Conservation (phyloP, 2,113 vertebrate genomes). For the Oncorhynchus nerka region DNA sequence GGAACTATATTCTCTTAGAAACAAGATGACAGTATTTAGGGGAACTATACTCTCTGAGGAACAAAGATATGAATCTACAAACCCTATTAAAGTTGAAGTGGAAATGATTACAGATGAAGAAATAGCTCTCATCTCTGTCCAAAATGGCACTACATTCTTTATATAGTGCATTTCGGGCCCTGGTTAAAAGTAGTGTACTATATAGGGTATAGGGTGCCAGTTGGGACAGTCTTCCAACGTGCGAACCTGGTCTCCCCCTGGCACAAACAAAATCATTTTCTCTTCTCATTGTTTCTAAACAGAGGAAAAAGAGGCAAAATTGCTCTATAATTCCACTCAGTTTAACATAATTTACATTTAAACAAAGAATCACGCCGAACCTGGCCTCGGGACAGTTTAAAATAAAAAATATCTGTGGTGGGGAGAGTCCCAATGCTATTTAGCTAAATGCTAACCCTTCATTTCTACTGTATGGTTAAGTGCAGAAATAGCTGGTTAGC, state of each 20-base stretch:
- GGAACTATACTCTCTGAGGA: too few species aligned
- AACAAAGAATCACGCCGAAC: slow-evolving; percentile 32
- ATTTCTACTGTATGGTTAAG: too few species aligned
- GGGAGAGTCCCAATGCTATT: slow-evolving; percentile 11
- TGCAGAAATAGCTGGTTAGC: too few species aligned
- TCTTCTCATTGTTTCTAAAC: slow-evolving; percentile 27
- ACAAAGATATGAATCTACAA: slow-evolving; percentile 37
- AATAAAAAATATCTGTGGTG: slow-evolving; percentile 21
- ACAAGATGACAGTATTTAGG: too few species aligned
- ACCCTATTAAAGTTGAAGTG: slow-evolving; percentile 36
- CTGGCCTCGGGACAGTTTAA: slow-evolving; percentile 6
- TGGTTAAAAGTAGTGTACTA: too few species aligned
- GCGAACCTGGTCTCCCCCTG: slow-evolving; percentile 12
- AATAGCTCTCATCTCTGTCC: not conserved
- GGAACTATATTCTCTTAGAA: too few species aligned
- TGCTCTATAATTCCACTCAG: slow-evolving; percentile 42
- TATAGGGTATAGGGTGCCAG: too few species aligned
- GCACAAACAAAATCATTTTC: slow-evolving; percentile 33
- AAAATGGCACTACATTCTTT: too few species aligned
- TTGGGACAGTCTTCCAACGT: slow-evolving; percentile 10
- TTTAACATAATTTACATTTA: slow-evolving; percentile 41
- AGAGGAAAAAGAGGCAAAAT: slow-evolving; percentile 29
- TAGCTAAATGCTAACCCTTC: not conserved
- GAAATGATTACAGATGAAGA: slow-evolving; percentile 45
- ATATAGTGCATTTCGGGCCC: too few species aligned